Evolutionary conservation across 2,113 vertebrate genomes (phyloP), one percentile per base, ranked within the genome.

Genomic region (Dicerorhinus sumatrensis): DNA sequence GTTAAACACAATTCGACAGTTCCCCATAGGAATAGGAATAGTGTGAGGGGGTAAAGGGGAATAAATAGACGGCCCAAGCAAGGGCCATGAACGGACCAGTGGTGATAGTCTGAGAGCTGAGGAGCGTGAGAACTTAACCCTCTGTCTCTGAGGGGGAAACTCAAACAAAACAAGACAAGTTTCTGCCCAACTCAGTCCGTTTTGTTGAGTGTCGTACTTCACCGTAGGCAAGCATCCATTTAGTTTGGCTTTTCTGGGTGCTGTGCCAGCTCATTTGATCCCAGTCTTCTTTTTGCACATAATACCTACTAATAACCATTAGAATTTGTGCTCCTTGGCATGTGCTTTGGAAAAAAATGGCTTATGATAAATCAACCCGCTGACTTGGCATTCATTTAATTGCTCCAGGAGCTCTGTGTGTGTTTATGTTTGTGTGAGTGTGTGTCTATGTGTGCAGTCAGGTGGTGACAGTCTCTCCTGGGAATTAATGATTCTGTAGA

Each of bases 201-300:
- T 14, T 25, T 16, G 42, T 1, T 7, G 79, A n/a, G 31, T 0
- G 25, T 0, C 3, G 9, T 1, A 1, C 18, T 36, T 36, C 5
- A 0, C 48, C 0, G 1, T 1, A 23, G 36, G 17, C 1, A 2
- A 60, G 17, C 0, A 0, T 8, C 21, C 20, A 1, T 13, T 39
- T 67, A 6, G 8, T 29, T 13, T n/a, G 72, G 6, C 27, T 36
- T 54, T 1, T n/a, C 1, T 5, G 6, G 21, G 1, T 14, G 11
- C 13, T 51, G 1, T 0, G 1, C 25, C 60, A 31, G 27, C 20
- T 77, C 16, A 0, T 23, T 39, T 46, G 29, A 80, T 18, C 42
- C 36, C 6, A 1, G 36, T 1, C 11, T 17, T 46, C 18, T 8
- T 31, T 62, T 76, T 39, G 60, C 20, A 75, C 10, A 9, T 7